These are phyloP conservation scores for Polypedilum vanderplanki DNA, from an alignment of 1,140 invertebrate species.

Conservation along the genomic window DNA sequence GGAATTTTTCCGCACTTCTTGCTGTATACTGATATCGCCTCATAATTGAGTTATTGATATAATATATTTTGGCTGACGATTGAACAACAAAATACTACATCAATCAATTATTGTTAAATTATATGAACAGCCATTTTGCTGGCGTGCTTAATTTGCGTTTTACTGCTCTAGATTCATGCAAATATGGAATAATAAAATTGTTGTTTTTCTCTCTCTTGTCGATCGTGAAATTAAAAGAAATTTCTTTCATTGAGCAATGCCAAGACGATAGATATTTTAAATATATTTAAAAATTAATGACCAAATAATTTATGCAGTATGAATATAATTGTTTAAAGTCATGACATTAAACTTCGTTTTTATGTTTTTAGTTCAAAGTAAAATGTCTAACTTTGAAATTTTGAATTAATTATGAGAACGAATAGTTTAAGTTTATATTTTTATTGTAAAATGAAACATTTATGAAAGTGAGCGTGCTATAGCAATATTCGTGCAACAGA, in stretches of 20 bases:
- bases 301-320: neutral
- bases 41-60: too few species aligned
- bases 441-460: too few species aligned
- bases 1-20: too few species aligned
- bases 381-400: too few species aligned
- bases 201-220: neutral
- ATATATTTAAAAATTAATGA: neutral
- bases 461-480: too few species aligned
- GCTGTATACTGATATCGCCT: too few species aligned
- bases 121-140: neutral
- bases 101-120: neutral
- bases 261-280: neutral
- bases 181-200: neutral
- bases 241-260: neutral
- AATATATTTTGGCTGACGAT: too few species aligned
- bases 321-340: too few species aligned
- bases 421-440: too few species aligned
- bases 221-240: neutral
- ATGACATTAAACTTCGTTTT: neutral
- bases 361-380: neutral
- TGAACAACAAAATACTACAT: neutral
- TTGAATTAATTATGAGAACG: too few species aligned
- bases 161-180: constrained; percentile 6
- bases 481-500: too few species aligned
- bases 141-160: neutral